Base-by-base conservation (phyloP, 2,113 vertebrate genomes). In the Cynopterus brachyotis region DNA sequence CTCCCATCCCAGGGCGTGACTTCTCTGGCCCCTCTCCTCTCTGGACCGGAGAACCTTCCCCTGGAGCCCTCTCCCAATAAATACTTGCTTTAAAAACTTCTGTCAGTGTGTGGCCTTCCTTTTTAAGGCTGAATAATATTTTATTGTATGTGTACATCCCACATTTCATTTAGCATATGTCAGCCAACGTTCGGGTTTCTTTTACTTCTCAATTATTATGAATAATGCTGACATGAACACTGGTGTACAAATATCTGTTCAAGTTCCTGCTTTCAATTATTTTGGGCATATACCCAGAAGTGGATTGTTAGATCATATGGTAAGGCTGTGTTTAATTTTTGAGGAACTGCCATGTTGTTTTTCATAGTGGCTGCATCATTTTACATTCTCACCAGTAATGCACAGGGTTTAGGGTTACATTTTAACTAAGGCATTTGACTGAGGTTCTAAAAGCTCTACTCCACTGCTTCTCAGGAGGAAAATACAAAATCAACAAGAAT, bases 241-340 rank as follows among this genome's bases (percentile, higher is more conserved):
- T 64, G 53, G 24, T 66, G 7, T n/a, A 35, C 35, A 85, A 26
- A 66, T 80, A 87, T 70, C 64, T 94, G 17, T 67, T 94, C 19
- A n/a, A 85, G 42, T 60, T 30, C 55, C 24, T 66, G 40, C 5
- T 75, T 95, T 80, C 9, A 42, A 19, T 70, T 78, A 40, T 95
- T 79, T 60, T 0, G 13, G 35, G 11, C 62, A 16, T 75, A 60
- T 47, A 67, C 9, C 8, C 72, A 86, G 4, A 93, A 79, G 19
- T 53, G 16, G 30, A 47, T 59, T 50, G 15, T 15, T 50, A 16
- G 50, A 50, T 50, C 10, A 81, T 35, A 8, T 1, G 9, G 57
- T 7, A 94, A 62, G 84, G 81, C 15, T 42, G n/a, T 73, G 32
- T 70, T 89, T 80, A 84, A 78, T 35, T 87, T 84, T 87, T 93